phyloP scores from a whole-genome alignment of 2,113 vertebrate genomes.

The Megaceryle maxima region DNA sequence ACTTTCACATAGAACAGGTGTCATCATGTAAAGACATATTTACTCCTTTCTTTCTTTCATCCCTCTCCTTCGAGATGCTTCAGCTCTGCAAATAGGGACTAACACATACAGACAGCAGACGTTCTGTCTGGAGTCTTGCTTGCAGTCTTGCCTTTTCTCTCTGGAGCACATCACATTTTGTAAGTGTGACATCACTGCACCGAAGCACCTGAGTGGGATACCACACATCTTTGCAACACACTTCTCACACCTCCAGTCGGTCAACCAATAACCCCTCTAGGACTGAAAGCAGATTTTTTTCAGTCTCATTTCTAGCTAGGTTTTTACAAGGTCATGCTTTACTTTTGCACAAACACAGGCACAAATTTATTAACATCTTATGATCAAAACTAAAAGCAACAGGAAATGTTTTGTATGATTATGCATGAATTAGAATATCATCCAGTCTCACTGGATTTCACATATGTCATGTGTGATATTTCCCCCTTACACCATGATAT shows the following conservation, averaged over 20 bases:
- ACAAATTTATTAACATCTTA: constrained; percentile 10
- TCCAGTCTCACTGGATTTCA: neutral
- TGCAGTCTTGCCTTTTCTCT: neutral
- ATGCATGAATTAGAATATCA: neutral
- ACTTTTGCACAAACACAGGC: neutral
- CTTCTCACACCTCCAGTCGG: neutral
- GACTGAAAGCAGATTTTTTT: neutral
- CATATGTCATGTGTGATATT: neutral
- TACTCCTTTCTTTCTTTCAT: neutral
- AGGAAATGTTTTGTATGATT: neutral
- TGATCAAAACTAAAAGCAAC: neutral
- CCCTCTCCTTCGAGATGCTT: neutral
- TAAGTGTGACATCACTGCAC: neutral
- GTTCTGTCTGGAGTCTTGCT: neutral
- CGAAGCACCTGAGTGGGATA: constrained; percentile 28
- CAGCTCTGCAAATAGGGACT: neutral
- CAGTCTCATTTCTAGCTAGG: neutral
- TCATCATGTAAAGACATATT: neutral
- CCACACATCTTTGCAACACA: constrained; percentile 39
- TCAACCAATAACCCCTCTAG: neutral
- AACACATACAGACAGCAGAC: neutral
- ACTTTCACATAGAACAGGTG: neutral
- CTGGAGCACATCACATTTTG: neutral
- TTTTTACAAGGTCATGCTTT: neutral
- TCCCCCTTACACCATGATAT: neutral